Base-by-base conservation (phyloP, 2,797 vertebrate genomes). In the Gymnothorax reevesii region DNA sequence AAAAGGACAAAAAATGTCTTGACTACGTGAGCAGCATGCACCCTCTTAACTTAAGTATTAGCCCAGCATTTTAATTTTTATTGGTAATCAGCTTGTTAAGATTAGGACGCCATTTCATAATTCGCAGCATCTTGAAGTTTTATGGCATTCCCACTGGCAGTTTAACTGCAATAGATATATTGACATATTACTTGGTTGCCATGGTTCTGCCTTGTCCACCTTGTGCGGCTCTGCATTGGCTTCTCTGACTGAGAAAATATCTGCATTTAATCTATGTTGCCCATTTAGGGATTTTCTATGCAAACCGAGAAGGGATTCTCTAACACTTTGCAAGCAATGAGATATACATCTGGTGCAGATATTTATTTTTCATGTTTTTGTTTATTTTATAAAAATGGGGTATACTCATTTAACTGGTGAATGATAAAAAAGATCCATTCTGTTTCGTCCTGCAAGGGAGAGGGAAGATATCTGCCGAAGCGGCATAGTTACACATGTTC, bases 401-500 rank as follows among this genome's bases (percentile, higher is more conserved):
- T 83, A 85, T 83, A 64, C 79, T 55, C 62, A 5, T 75, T 84
- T 2, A n/a, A 64, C 88, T 88, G 83, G 57, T 33, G 55, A 66
- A 15, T 3, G 64, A 86, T 84, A 64, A 0, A 73, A 82, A 90
- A 85, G 75, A 85, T 82, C 57, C 85, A 86, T 57, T 57, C 0
- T 33, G 33, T 42, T 13, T 57, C 10, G 15, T 77, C 1, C 60
- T 42, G 33, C 33, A 71, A 49, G 57, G 20, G 83, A n/a, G 17
- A n/a, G 13, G 42, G 62, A 10, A 25, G 17, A 52, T 9, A 57
- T 27, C 13, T 25, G 57, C 27, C 15, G 83, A 88, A 33, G 88
- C 83, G 84, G 69, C 86, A 90, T 91, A 33, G 49, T 87, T 71
- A n/a, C 55, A 6, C n/a, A 92, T 93, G 94, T 91, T 90, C 90